Percentiles rank a stretch among this genome's conserved stretches.
phyloP scores from a whole-genome alignment of 2,797 vertebrate genomes.

The Muscicapa striata region DNA sequence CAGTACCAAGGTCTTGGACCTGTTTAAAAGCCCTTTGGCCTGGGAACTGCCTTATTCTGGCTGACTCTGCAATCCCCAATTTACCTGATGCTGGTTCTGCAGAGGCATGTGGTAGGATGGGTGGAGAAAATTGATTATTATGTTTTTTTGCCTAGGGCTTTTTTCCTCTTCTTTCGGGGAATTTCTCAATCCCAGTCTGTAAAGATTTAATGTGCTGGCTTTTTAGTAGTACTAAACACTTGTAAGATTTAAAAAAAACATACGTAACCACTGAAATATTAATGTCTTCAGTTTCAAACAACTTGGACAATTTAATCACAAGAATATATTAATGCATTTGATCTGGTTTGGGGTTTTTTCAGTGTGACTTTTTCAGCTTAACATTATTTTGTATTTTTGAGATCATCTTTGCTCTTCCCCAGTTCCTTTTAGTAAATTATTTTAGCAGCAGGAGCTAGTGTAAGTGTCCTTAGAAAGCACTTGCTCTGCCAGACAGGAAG shows the following conservation, averaged over 20 bases:
- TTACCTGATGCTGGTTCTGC: not conserved
- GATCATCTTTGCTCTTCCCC: not conserved
- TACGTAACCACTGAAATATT: not conserved
- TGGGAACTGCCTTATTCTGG: conserved; percentile 2
- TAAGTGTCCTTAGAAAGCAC: not conserved
- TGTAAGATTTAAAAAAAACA: not conserved
- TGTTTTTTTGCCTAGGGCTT: not conserved
- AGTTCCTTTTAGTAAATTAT: not conserved
- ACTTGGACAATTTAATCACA: not conserved
- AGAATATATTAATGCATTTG: not conserved
- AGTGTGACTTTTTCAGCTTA: not conserved
- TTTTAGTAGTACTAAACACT: not conserved
- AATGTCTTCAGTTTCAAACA: not conserved
- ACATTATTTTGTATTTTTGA: not conserved
- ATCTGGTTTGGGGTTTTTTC: not conserved
- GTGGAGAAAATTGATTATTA: not conserved
- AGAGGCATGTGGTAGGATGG: not conserved
- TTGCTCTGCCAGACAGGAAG: conserved; percentile 20
- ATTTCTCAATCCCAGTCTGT: not conserved
- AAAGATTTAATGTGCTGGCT: not conserved
- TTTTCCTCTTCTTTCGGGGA: not conserved
- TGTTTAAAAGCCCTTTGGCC: not conserved
- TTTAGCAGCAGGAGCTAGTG: not conserved
- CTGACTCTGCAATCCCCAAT: not conserved
- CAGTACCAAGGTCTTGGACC: not conserved